These are phyloP conservation scores for Sylvietta virens DNA, from an alignment of 2,113 vertebrate genomes.

Conservation along the genomic window DNA sequence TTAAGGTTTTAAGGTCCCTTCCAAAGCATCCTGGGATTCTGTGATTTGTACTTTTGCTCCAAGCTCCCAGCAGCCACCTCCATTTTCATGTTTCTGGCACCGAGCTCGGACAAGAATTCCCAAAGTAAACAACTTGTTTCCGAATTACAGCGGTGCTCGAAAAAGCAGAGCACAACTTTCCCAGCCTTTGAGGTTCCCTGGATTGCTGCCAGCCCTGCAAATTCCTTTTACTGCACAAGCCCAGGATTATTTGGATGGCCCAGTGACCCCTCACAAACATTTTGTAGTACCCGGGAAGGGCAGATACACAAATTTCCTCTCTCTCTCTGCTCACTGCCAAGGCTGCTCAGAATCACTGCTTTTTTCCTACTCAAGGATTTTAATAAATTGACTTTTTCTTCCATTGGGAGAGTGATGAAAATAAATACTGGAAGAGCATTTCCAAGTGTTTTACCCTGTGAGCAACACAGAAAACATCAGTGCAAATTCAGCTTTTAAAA, in stretches of 20 bases:
- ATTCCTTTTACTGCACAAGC: conserved; percentile 20
- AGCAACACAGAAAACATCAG: not conserved
- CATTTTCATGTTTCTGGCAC: not conserved
- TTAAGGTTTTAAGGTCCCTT: not conserved
- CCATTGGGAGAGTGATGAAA: not conserved
- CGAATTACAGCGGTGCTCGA: conserved; percentile 24
- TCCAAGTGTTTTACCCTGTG: not conserved
- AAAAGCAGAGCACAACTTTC: conserved; percentile 47
- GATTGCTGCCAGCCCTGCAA: conserved; percentile 8
- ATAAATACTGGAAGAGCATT: not conserved
- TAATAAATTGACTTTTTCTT: not conserved
- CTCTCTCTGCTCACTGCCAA: not conserved
- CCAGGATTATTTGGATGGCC: conserved; percentile 4
- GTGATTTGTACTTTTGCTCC: not conserved
- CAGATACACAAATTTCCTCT: conserved; percentile 30
- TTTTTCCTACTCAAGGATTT: not conserved
- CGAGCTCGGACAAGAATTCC: conserved; percentile 33
- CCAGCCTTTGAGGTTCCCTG: conserved; percentile 45
- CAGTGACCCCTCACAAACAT: conserved; percentile 30
- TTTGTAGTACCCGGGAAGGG: not conserved
- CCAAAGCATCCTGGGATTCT: not conserved
- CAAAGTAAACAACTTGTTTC: conserved; percentile 60
- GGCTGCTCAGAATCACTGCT: not conserved
- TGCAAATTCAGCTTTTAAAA: not conserved
- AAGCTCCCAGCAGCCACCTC: not conserved